Base-by-base conservation (phyloP, 2,113 vertebrate genomes). In the Miniopterus natalensis region DNA sequence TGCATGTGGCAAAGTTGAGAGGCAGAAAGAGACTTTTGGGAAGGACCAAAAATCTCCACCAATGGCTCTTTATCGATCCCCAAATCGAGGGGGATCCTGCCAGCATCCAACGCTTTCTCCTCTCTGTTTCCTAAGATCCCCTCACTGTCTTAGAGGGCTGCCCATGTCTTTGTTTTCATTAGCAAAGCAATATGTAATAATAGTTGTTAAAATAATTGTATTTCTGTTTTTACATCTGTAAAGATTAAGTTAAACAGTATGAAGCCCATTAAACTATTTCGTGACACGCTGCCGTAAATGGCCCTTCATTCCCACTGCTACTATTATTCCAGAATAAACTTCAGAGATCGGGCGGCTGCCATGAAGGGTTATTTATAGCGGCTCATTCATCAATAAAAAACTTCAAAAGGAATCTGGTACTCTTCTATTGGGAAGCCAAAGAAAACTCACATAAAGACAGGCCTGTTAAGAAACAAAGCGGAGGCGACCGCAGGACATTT, bases 141-240 rank as follows among this genome's bases (percentile, higher is more conserved):
- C 63, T 36, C 74, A 27, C 84, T 70, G 91, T 92, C 97, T 95
- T 79, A 31, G 23, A 12, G 59, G 40, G 84, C 96, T 93, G 95
- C 95, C 94, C 88, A 45, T 84, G 87, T 83, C 36, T 23, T 85
- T 98, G 97, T 97, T 98, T 98, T 90, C 59, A n/a, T 96, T 97
- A 96, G 94, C 95, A 94, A 87, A 96, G 97, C 98, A 98, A 97
- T 98, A 97, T 98, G 97, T 97, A 98, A 98, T 98, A 98, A 98
- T 98, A 96, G 97, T 97, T 98, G 98, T 98, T 98, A 98, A 98
- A 98, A 98, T 98, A 97, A 98, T 98, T 98, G 97, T 97, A 97
- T 98, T 98, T 97, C 98, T 98, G 98, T 98, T 98, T 98, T 98
- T 97, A 98, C 98, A 98, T 98, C 98, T 98, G 98, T 98, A 97